Evolutionary conservation across 2,888 invertebrate genomes (phyloP), one percentile per base, ranked within the genome.

Genomic region (Mesorhabditis spiculigera): DNA sequence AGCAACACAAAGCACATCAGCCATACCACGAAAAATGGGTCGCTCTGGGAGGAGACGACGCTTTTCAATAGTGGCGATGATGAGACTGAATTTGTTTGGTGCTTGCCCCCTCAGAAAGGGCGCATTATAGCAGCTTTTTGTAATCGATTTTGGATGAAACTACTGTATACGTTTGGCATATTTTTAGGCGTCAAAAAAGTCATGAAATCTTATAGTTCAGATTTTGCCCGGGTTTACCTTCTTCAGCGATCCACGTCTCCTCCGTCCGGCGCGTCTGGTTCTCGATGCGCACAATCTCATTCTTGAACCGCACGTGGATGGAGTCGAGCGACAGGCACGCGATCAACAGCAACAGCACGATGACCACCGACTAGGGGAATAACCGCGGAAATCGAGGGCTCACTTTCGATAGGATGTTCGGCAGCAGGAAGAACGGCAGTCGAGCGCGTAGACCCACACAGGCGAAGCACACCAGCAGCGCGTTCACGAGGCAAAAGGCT

Each of bases 1-100:
- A 50, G 58, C 8, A 50, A n/a, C 58, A 50, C 58, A n/a, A 50
- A 50, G n/a, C 58, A 50, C 58, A 50, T 50, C 58, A 50, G 58
- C 58, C 58, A 50, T 13, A 50, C 58, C 10, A 50, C 58, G 58
- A 50, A 50, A n/a, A 50, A 50, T 50, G 58, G 58, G n/a, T 50
- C 58, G 58, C 10, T n/a, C n/a, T 50, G 58, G 10, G 58, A 13
- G 58, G 58, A 13, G 58, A 50, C n/a, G 58, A 50, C 10, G 8
- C 10, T 13, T 10, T n/a, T 10, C 58, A 50, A n/a, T 1, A 50
- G n/a, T 10, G 58, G 58, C 8, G 58, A 50, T n/a, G 8, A 10
- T 10, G 10, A 13, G 10, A 50, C 58, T 28, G 28, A 28, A 28
- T 28, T 28, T 28, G 28, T 28, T 28, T 28, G 28, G 28, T 28